Evolutionary conservation across 2,888 invertebrate species (phyloP), one percentile per base, ranked within the genome.

Genomic region (Oxyscelio sp.): DNA sequence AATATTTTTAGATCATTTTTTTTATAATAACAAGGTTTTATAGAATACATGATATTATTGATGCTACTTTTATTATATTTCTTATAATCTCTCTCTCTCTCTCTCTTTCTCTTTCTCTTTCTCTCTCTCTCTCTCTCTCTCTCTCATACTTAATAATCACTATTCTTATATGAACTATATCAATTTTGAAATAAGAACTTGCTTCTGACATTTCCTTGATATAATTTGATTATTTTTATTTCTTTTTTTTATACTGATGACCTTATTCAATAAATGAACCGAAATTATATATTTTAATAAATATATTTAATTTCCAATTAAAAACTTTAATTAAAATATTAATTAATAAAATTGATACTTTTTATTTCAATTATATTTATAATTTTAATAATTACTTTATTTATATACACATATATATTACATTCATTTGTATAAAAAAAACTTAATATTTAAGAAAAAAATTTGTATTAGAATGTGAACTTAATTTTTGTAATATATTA

Each of bases 21-120:
- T 97, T 96, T 95, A 95, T 97, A 92, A 95, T 96, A 71, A 97
- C 97, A 79, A 97, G 97, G 93, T 97, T 97, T 38, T 97, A 97
- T 92, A 97, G 97, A 17, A 27, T 87, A 13, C 88, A 89, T 78
- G 87, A 88, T 3, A 77, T 89, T 70, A 84, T 90, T 65, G 89
- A 89, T 22, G 83, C 89, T 17, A 43, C 90, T 3, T 59, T 88
- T 21, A 80, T 88, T 22, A 27, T 85, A 48, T 73, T 17, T 54
- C 22, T 19, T 56, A 45, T 8, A 27, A 70, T n/a, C 87, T 87
- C 38, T 22, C n/a, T n/a, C n/a, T n/a, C n/a, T n/a, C n/a, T n/a
- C n/a, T n/a, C n/a, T n/a, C n/a, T n/a, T n/a, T n/a, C n/a, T n/a
- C n/a, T n/a, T n/a, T n/a, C n/a, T n/a, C n/a, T n/a, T n/a, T n/a